Evolutionary conservation across 1,140 invertebrate genomes (phyloP), one percentile per base, ranked within the genome.

Genomic region (Lycorma delicatula): DNA sequence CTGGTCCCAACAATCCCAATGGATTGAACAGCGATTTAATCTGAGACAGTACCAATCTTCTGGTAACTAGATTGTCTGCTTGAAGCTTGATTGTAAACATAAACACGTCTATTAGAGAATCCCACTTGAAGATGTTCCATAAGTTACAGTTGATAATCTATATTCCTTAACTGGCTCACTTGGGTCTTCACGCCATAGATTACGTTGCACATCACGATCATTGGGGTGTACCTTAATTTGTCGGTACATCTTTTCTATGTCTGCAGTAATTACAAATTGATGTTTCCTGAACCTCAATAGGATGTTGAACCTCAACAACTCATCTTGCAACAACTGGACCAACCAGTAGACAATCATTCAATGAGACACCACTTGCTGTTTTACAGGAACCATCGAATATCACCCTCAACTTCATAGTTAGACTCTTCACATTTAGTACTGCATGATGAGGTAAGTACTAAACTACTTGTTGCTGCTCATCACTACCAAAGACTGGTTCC

Each of bases 271-370:
- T 4, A 63, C 67, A 25, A 65, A 55, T 38, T 28, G 29, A 51
- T 69, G 63, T 16, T 36, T 54, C 27, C 74, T 59, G 46, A 69
- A 72, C 3, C 70, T 54, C 5, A 72, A 52, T 26, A 73, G 50
- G 18, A 73, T 67, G 9, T 64, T n/a, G n/a, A n/a, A n/a, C n/a
- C n/a, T 59, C 34, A 70, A 66, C 16, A 75, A 55, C 26, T 71
- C 69, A 22, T 71, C 66, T 52, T 72, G 71, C 0, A n/a, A 75
- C 56, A 31, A 61, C 64, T 3, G 69, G 68, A n/a, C 72, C 70
- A 12, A 63, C 61, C 3, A 64, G 18, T 47, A 22, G 23, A 44
- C 18, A 20, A 22, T 44, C 41, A 63, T 73, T 75, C 2, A 75
- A 41, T 2, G 67, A 70, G n/a, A 55, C 29, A 1, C 64, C 64